phyloP scores from a whole-genome alignment of 2,113 vertebrate species.

The Labeo rohita region DNA sequence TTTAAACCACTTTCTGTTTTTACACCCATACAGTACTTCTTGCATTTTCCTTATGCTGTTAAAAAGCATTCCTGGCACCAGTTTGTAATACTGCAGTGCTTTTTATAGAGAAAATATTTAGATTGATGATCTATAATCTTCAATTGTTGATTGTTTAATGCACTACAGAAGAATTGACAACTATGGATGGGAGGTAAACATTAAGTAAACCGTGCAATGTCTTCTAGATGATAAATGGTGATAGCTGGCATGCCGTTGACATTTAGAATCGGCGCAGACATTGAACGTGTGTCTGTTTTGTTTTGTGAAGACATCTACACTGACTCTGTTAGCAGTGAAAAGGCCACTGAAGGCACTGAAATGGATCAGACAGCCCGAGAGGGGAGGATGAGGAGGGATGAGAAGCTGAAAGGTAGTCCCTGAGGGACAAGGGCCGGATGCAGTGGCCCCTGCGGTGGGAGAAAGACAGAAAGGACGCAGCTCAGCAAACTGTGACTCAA shows the following conservation, averaged over 20 bases:
- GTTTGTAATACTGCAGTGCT: neutral
- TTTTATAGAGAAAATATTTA: neutral
- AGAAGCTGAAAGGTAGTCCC: conserved; percentile 43
- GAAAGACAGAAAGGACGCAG: conserved; percentile 10
- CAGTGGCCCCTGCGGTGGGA: neutral
- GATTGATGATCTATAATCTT: neutral
- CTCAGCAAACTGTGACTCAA: conserved; percentile 25
- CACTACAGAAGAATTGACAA: neutral
- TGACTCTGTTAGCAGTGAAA: conserved; percentile 50
- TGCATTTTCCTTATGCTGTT: neutral
- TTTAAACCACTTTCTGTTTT: neutral
- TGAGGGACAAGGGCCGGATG: conserved; percentile 7
- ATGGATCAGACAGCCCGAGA: conserved; percentile 35
- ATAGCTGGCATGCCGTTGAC: conserved; percentile 24
- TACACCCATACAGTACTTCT: neutral
- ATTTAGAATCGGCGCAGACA: conserved; percentile 17
- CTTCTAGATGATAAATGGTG: conserved; percentile 19
- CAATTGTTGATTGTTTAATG: neutral
- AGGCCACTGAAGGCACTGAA: conserved; percentile 33
- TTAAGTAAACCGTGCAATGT: conserved; percentile 11
- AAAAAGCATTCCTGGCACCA: neutral
- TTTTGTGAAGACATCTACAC: conserved; percentile 45
- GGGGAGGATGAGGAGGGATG: conserved; percentile 23
- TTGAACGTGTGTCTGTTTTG: conserved; percentile 31
- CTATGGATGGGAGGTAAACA: neutral